Evolutionary conservation across 2,888 invertebrate genomes (phyloP).

Genomic region (Lasiommata megera): DNA sequence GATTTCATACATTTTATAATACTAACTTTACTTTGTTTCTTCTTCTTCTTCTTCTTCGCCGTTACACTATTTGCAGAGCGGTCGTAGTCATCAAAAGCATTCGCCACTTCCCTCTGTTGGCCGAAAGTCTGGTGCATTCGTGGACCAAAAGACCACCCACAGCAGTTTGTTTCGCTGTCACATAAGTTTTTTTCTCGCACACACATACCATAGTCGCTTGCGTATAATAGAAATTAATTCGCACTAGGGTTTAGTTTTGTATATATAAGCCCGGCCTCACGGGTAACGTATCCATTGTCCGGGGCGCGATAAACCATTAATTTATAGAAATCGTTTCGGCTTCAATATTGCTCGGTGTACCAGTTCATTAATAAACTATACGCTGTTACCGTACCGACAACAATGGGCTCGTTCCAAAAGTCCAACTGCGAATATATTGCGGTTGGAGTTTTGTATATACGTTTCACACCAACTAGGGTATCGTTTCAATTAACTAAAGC

Average conservation of each 20-base stretch:
- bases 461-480: constrained; percentile 33
- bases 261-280: constrained; percentile 44
- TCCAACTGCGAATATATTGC: constrained; percentile 54
- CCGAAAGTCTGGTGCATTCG: no score
- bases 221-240: no score
- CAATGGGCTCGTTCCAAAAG: constrained; percentile 56
- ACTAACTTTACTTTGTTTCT: no score
- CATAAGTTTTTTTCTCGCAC: no score
- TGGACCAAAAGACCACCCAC: no score
- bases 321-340: constrained; percentile 58
- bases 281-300: constrained; percentile 57
- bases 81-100: no score
- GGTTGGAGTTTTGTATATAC: constrained; percentile 51
- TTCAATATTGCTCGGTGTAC: constrained; percentile 57
- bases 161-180: no score
- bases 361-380: constrained; percentile 61
- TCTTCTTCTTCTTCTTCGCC: no score
- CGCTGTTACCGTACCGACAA: constrained; percentile 51
- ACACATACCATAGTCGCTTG: no score
- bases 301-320: constrained; percentile 53
- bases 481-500: constrained; percentile 35
- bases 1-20: no score
- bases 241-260: constrained; percentile 33
- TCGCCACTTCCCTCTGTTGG: no score
- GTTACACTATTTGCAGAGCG: no score